phyloP scores from a whole-genome alignment of 2,888 invertebrate species.

The Agrilus mali region DNA sequence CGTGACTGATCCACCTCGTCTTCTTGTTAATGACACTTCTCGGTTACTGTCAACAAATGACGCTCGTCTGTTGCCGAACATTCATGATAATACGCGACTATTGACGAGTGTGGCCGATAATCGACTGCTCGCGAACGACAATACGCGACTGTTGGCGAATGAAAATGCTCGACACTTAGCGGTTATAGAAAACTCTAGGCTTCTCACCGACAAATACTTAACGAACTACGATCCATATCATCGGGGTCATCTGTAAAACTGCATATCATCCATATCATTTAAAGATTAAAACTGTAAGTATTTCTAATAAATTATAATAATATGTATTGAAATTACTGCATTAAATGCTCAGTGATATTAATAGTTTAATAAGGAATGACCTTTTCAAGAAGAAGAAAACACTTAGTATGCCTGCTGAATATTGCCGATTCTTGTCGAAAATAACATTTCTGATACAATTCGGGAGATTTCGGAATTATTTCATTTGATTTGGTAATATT shows the following conservation, averaged over 20 bases:
- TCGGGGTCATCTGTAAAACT: slow-evolving; percentile 28
- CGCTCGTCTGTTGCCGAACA: slow-evolving; percentile 25
- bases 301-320: not conserved
- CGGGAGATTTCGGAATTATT: too few species aligned
- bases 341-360: too few species aligned
- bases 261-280: not conserved
- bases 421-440: too few species aligned
- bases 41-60: slow-evolving; percentile 27
- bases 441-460: too few species aligned
- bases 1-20: slow-evolving; percentile 10
- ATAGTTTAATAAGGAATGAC: too few species aligned
- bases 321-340: too few species aligned
- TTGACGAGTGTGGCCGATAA: slow-evolving; percentile 17
- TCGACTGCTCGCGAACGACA: slow-evolving; percentile 18
- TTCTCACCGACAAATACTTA: slow-evolving; percentile 34
- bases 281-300: not conserved
- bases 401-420: too few species aligned
- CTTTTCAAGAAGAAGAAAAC: too few species aligned
- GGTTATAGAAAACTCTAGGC: slow-evolving; percentile 27
- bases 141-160: slow-evolving; percentile 22
- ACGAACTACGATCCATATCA: slow-evolving; percentile 34
- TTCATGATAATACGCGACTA: slow-evolving; percentile 22
- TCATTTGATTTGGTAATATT: too few species aligned
- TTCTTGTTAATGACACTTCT: slow-evolving; percentile 22
- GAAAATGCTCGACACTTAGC: slow-evolving; percentile 28